phyloP scores from a whole-genome alignment of 2,797 vertebrate genomes.

The Nannoperca australis region DNA sequence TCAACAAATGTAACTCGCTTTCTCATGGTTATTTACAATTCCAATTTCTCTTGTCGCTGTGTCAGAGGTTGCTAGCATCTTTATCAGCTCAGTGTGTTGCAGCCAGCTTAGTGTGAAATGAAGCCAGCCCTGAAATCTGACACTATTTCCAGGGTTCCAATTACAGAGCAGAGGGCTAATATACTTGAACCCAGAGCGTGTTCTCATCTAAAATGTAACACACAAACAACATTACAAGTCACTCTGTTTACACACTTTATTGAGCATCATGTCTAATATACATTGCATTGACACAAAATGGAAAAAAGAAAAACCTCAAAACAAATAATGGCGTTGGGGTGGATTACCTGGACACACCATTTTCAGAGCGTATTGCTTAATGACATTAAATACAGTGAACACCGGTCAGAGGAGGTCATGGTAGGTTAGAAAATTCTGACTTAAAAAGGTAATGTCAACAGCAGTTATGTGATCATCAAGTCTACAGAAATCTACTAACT shows the following conservation, averaged over 20 bases:
- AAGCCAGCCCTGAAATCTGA: constrained; percentile 61
- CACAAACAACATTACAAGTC: constrained; percentile 48
- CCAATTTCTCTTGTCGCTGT: constrained; percentile 14
- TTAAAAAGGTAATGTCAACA: constrained; percentile 73
- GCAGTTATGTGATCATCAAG: constrained; percentile 71
- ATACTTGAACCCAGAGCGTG: constrained; percentile 54
- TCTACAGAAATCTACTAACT: constrained; percentile 70
- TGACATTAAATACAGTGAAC: constrained; percentile 86
- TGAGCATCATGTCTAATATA: constrained; percentile 85
- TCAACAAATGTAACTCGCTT: constrained; percentile 75
- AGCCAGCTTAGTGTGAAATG: constrained; percentile 52
- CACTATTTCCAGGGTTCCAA: constrained; percentile 49
- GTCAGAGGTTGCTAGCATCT: constrained; percentile 12
- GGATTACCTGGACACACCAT: constrained; percentile 81
- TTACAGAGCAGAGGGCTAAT: constrained; percentile 65
- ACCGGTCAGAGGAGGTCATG: constrained; percentile 85
- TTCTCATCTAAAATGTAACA: constrained; percentile 67
- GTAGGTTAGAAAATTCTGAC: constrained; percentile 75
- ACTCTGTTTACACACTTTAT: constrained; percentile 85
- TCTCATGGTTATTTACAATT: constrained; percentile 55
- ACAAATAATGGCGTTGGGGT: constrained; percentile 70
- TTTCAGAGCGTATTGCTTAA: constrained; percentile 84
- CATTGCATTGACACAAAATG: constrained; percentile 84
- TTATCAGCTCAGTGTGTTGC: constrained; percentile 29
- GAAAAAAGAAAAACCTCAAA: constrained; percentile 29